Base-by-base conservation (phyloP, 2,888 invertebrate genomes). In the Halocaridina rubra region DNA sequence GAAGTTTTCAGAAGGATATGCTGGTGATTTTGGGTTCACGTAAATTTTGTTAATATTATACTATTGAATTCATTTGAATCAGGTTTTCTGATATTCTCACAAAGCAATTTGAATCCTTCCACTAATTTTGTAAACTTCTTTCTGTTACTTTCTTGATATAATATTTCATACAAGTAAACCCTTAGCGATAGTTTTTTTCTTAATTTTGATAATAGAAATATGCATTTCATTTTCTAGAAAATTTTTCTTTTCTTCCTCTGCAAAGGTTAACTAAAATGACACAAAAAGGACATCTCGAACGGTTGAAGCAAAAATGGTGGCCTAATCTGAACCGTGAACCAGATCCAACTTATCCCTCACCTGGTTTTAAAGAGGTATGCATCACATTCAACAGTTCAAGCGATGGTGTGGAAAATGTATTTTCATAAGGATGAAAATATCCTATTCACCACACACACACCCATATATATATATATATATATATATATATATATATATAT, bases 361-460 rank as follows among this genome's bases (percentile, higher is more conserved):
- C 85, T 3, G 85, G 85, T 10, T 81, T 85, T 46, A 77, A 80
- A 3, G 85, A 85, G 85, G 85, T 85, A 67, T n/a, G n/a, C n/a
- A n/a, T n/a, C n/a, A n/a, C n/a, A n/a, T n/a, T n/a, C n/a, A n/a
- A n/a, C n/a, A n/a, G n/a, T n/a, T n/a, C n/a, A n/a, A n/a, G n/a
- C n/a, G n/a, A n/a, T n/a, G n/a, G n/a, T n/a, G n/a, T n/a, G n/a
- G n/a, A n/a, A n/a, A n/a, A n/a, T n/a, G n/a, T n/a, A n/a, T n/a
- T n/a, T n/a, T n/a, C n/a, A n/a, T n/a, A n/a, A n/a, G n/a, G n/a
- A n/a, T n/a, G n/a, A n/a, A n/a, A n/a, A n/a, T n/a, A n/a, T n/a
- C n/a, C n/a, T n/a, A n/a, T n/a, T n/a, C n/a, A n/a, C n/a, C n/a
- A n/a, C n/a, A n/a, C n/a, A n/a, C n/a, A n/a, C n/a, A n/a, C n/a